Percentiles rank a stretch among this genome's conserved stretches.
phyloP scores from a whole-genome alignment of 2,113 vertebrate species.

The Bombycilla garrulus region DNA sequence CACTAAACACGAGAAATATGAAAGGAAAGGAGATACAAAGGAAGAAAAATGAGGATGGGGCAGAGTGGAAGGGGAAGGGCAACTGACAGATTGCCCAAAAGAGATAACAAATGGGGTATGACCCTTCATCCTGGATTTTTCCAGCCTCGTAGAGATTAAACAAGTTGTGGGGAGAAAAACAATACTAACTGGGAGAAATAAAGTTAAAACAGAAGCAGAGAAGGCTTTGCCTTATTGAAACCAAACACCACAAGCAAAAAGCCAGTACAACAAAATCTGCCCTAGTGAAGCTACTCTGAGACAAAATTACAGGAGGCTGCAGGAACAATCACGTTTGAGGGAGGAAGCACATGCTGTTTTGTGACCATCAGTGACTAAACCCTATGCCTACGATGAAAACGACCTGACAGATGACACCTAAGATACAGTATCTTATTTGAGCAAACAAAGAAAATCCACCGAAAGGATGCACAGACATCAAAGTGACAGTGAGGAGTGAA shows the following conservation, averaged over 20 bases:
- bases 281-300: not conserved
- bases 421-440: conserved; percentile 1
- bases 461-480: conserved; percentile 7
- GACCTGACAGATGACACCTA: conserved; percentile 28
- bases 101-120: not conserved
- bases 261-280: not conserved
- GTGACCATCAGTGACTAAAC: not conserved
- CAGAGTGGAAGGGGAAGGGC: not conserved
- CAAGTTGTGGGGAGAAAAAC: not conserved
- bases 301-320: not conserved
- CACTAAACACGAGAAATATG: not conserved
- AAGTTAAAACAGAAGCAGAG: not conserved
- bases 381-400: not conserved
- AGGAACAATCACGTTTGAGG: not conserved
- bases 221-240: not conserved
- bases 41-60: not conserved
- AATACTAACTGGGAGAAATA: not conserved
- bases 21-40: not conserved
- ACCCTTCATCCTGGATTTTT: not conserved
- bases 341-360: not conserved
- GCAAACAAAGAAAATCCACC: conserved; percentile 24
- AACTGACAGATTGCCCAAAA: not conserved
- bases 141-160: not conserved
- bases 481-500: conserved; percentile 24
- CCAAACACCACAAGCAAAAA: not conserved